Conservation (phyloP, 2,113 vertebrate genomes). For the Eptesicus fuscus region DNA sequence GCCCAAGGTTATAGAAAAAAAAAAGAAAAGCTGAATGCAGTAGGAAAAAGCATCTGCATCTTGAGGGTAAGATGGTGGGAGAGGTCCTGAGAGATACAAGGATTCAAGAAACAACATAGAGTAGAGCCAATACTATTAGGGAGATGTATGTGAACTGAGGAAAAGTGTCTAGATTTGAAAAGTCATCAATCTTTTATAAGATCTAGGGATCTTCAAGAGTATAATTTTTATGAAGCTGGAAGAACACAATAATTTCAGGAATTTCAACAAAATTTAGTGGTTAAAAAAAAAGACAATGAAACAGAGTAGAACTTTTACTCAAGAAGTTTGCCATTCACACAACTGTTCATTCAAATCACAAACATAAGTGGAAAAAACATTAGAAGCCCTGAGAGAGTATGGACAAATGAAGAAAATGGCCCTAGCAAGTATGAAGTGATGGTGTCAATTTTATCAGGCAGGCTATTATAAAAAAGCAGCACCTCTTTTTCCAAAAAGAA, state of each 20-base stretch:
- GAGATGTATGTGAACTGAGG: not conserved
- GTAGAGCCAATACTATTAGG: not conserved
- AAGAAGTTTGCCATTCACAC: not conserved
- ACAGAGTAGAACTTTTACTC: not conserved
- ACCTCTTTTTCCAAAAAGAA: not conserved
- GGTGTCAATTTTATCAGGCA: not conserved
- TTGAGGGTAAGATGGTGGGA: not conserved
- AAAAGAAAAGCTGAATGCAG: not conserved
- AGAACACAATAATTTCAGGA: not conserved
- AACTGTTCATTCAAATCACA: not conserved
- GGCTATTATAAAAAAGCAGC: not conserved
- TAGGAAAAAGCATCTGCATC: not conserved
- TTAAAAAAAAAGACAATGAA: not conserved
- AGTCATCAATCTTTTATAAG: not conserved
- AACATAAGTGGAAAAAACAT: not conserved
- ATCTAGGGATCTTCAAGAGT: not conserved
- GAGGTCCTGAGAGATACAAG: not conserved
- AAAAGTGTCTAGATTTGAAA: not conserved
- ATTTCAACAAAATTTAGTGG: not conserved
- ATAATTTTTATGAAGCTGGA: not conserved
- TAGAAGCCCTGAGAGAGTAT: not conserved
- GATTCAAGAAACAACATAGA: not conserved
- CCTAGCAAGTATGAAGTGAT: not conserved
- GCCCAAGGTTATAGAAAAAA: not conserved
- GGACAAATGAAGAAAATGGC: not conserved